Evolutionary conservation across 2,797 vertebrate genomes (phyloP).

Genomic region (Etheostoma perlongum): DNA sequence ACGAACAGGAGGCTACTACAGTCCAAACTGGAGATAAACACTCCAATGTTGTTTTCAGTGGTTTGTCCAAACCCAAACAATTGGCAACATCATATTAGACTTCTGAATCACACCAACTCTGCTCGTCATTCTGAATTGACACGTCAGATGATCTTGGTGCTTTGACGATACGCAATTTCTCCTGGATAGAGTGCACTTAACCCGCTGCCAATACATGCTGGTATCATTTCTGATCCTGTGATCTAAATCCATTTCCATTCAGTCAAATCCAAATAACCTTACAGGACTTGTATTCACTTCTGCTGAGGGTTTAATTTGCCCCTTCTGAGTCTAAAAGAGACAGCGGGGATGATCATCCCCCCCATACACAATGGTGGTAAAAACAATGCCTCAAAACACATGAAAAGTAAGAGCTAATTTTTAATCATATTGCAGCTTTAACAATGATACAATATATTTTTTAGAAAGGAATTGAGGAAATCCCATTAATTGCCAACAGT

Average conservation of each 20-base stretch:
- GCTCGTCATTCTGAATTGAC: background rate
- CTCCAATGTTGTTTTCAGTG: background rate
- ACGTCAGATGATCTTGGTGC: background rate
- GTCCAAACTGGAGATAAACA: background rate
- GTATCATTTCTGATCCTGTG: background rate
- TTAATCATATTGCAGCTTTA: no score
- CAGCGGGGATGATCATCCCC: background rate
- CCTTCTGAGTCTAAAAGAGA: background rate
- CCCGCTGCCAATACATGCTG: background rate
- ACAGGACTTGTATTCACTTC: background rate
- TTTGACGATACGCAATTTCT: background rate
- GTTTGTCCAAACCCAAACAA: constrained; percentile 2
- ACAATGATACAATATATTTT: no score
- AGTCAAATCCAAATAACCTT: constrained; percentile 1
- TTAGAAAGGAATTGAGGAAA: no score
- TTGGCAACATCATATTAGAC: constrained; percentile 15
- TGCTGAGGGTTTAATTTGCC: background rate
- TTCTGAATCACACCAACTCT: background rate
- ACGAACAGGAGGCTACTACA: background rate
- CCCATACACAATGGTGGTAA: no score
- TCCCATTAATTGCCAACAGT: no score
- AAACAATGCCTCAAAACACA: no score
- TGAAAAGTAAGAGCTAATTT: no score
- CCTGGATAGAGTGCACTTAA: constrained; percentile 3
- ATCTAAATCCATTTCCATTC: background rate